These are phyloP conservation scores for Malthinus flaveolus DNA, from an alignment of 2,888 invertebrate genomes.

Conservation along the genomic window DNA sequence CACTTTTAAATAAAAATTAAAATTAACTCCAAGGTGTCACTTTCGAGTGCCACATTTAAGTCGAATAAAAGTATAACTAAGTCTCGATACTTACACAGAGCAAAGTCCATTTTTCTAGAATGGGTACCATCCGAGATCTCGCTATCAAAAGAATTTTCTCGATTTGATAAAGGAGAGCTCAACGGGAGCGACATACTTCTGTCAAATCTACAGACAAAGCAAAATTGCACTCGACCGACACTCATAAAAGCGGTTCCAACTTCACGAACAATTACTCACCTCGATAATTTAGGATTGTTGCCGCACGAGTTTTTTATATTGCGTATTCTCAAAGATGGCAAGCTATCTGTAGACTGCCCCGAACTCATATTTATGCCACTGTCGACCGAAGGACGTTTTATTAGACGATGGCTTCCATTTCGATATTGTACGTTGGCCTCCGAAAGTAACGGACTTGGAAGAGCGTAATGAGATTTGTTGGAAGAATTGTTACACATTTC, in stretches of 20 bases:
- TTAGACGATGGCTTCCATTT: slow-evolving; percentile 54
- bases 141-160: slow-evolving; percentile 57
- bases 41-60: slow-evolving; percentile 29
- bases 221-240: slow-evolving; percentile 17
- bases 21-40: slow-evolving; percentile 9
- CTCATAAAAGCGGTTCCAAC: slow-evolving; percentile 16
- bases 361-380: slow-evolving; percentile 74
- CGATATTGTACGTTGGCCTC: slow-evolving; percentile 47
- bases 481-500: slow-evolving; percentile 36
- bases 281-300: slow-evolving; percentile 54
- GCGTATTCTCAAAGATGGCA: slow-evolving; percentile 45
- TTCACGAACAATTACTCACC: slow-evolving; percentile 44
- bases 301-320: slow-evolving; percentile 42
- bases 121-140: slow-evolving; percentile 54
- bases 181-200: slow-evolving; percentile 72
- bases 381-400: slow-evolving; percentile 76
- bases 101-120: slow-evolving; percentile 79
- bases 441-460: slow-evolving; percentile 49
- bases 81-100: slow-evolving; percentile 71
- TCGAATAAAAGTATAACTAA: slow-evolving; percentile 26
- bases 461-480: slow-evolving; percentile 46
- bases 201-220: slow-evolving; percentile 62
- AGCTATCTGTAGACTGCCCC: slow-evolving; percentile 50
- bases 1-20: slow-evolving; percentile 1
- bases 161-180: slow-evolving; percentile 56